phyloP scores from a whole-genome alignment of 2,797 vertebrate genomes.

The Pantherophis vulpinus region DNA sequence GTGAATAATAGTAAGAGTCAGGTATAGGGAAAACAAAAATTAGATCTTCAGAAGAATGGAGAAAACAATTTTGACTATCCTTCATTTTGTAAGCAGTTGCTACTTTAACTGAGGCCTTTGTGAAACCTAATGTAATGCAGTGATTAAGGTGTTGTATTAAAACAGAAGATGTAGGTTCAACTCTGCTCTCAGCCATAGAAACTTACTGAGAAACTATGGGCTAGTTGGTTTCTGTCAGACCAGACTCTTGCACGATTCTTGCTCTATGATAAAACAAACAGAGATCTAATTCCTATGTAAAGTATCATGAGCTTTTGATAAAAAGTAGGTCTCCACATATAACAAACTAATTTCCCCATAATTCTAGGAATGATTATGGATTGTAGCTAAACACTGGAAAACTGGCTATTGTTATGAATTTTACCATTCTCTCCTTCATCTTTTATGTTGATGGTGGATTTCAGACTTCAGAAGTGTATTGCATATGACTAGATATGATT shows the following conservation, averaged over 20 bases:
- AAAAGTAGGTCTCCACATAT: background rate
- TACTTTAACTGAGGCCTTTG: background rate
- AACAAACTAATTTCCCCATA: constrained; percentile 1
- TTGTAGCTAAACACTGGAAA: constrained; percentile 46
- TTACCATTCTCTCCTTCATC: constrained; percentile 21
- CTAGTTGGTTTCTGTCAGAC: background rate
- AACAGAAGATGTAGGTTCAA: background rate
- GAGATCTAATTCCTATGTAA: background rate
- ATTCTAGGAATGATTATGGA: background rate
- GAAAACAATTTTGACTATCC: background rate
- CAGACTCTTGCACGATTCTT: background rate
- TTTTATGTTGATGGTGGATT: constrained; percentile 18
- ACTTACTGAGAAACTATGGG: background rate
- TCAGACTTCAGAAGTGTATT: constrained; percentile 17
- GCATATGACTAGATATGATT: constrained; percentile 55
- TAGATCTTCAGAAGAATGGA: background rate
- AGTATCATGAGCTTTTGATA: background rate
- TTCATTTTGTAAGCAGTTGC: constrained; percentile 12
- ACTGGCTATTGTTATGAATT: constrained; percentile 35
- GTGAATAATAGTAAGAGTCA: constrained; percentile 1
- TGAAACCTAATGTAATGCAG: background rate
- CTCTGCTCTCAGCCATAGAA: background rate
- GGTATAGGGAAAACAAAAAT: background rate
- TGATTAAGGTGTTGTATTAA: background rate
- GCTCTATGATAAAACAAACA: background rate